Conservation (phyloP, 2,888 invertebrate species). For the Oscheius sp. region DNA sequence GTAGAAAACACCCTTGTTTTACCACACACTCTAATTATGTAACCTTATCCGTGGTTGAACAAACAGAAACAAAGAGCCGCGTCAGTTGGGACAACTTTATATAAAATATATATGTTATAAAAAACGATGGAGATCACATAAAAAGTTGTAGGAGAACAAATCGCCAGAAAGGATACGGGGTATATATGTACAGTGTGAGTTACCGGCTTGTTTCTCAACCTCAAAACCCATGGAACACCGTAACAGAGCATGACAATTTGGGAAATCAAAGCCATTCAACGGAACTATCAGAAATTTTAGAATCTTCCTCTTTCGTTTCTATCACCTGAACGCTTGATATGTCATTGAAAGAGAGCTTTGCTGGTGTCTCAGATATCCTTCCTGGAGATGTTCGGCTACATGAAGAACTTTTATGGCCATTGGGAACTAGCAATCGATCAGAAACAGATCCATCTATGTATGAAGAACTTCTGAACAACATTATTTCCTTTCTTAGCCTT, state of each 20-base stretch:
- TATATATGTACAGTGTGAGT: slow-evolving; percentile 1
- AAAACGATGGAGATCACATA: slow-evolving; percentile 25
- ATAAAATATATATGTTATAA: slow-evolving; percentile 5
- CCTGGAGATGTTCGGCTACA: slow-evolving; percentile 36
- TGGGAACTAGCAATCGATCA: slow-evolving; percentile 34
- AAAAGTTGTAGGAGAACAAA: slow-evolving; percentile 16
- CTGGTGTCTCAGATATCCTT: slow-evolving; percentile 37
- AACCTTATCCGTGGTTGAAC: slow-evolving; percentile 1
- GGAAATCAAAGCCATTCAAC: slow-evolving; percentile 51
- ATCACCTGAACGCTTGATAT: slow-evolving; percentile 44
- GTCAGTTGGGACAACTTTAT: slow-evolving; percentile 17
- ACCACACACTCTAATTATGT: slow-evolving; percentile 5
- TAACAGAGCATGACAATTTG: slow-evolving; percentile 25
- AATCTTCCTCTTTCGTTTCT: slow-evolving; percentile 38
- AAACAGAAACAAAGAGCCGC: background rate
- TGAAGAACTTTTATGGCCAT: slow-evolving; percentile 35
- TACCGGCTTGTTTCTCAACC: background rate
- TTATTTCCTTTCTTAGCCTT: background rate
- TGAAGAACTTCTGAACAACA: slow-evolving; percentile 39
- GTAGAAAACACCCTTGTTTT: slow-evolving; percentile 8
- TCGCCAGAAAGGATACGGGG: background rate
- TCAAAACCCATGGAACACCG: slow-evolving; percentile 25
- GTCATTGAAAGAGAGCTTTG: slow-evolving; percentile 43
- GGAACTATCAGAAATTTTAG: slow-evolving; percentile 45
- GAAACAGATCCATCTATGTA: slow-evolving; percentile 40